These are phyloP conservation scores for Callaeas wilsoni DNA, from an alignment of 2,113 vertebrate species.

Conservation along the genomic window DNA sequence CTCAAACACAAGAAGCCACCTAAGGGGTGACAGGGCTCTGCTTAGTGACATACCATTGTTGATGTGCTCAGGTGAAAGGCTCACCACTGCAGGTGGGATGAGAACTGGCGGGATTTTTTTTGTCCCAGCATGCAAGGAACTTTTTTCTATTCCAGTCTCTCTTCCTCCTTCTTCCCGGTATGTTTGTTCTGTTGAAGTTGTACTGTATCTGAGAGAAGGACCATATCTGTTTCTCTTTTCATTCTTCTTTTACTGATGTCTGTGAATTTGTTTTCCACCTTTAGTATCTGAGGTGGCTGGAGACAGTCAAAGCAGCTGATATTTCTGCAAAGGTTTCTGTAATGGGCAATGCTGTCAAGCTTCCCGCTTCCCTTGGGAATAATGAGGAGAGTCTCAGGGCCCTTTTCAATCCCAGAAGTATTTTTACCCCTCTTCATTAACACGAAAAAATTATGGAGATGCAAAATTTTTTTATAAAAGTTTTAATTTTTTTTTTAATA, in stretches of 20 bases:
- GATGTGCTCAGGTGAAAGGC: neutral
- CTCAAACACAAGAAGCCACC: neutral
- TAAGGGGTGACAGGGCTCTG: neutral
- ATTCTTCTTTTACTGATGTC: neutral
- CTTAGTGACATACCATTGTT: neutral
- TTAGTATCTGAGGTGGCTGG: neutral
- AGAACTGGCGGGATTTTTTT: neutral
- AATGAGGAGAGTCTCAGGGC: neutral
- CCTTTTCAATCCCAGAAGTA: neutral
- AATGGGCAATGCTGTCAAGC: neutral
- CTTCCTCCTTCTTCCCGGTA: neutral
- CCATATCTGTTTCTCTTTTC: neutral
- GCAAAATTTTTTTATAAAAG: neutral
- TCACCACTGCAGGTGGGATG: neutral
- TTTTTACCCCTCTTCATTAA: accelerated
- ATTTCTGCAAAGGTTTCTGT: neutral
- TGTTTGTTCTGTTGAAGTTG: neutral
- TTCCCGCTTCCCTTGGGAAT: neutral
- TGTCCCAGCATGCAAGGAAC: neutral
- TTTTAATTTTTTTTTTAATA: neutral
- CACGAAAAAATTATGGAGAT: neutral
- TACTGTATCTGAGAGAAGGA: neutral
- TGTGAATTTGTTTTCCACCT: neutral
- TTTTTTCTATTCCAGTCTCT: neutral
- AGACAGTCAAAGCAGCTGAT: neutral